Evolutionary conservation across 2,888 invertebrate species (phyloP).

Genomic region (Callosobruchus maculatus): DNA sequence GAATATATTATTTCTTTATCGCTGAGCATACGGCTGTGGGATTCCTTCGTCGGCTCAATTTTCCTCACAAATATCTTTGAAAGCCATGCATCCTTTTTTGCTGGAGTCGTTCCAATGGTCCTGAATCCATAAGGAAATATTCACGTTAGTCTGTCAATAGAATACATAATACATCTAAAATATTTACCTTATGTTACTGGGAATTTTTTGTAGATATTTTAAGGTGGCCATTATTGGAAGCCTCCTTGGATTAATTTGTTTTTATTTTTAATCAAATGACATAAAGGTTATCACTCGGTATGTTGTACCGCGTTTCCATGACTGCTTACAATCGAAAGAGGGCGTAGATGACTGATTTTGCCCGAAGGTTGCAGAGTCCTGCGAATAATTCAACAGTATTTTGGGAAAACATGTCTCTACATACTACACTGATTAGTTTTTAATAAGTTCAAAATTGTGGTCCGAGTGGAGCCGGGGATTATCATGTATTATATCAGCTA

Average conservation of each 20-base stretch:
- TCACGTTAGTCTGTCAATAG: neutral
- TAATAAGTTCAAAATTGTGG: too few species aligned
- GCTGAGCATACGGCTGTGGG: constrained; percentile 94
- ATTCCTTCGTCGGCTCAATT: constrained; percentile 92
- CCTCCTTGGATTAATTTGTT: constrained; percentile 11
- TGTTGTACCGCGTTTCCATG: neutral
- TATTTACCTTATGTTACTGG: constrained; percentile 37
- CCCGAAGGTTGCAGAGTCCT: neutral
- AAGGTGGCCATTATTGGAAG: constrained; percentile 38
- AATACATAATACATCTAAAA: neutral
- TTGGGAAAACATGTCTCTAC: too few species aligned
- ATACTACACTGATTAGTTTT: too few species aligned
- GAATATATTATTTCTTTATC: constrained; percentile 96
- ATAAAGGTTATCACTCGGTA: constrained; percentile 33
- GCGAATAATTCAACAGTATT: too few species aligned
- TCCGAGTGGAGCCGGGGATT: too few species aligned
- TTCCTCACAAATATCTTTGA: constrained; percentile 85
- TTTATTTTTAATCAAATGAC: constrained; percentile 31
- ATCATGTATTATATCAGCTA: too few species aligned
- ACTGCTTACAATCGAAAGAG: neutral
- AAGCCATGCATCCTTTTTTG: constrained; percentile 73
- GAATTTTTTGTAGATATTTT: constrained; percentile 34
- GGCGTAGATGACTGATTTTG: too few species aligned
- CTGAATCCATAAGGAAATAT: constrained; percentile 23
- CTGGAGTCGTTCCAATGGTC: constrained; percentile 41